These are phyloP conservation scores for Peromyscus leucopus DNA, from an alignment of 2,113 vertebrate species.

Conservation along the genomic window DNA sequence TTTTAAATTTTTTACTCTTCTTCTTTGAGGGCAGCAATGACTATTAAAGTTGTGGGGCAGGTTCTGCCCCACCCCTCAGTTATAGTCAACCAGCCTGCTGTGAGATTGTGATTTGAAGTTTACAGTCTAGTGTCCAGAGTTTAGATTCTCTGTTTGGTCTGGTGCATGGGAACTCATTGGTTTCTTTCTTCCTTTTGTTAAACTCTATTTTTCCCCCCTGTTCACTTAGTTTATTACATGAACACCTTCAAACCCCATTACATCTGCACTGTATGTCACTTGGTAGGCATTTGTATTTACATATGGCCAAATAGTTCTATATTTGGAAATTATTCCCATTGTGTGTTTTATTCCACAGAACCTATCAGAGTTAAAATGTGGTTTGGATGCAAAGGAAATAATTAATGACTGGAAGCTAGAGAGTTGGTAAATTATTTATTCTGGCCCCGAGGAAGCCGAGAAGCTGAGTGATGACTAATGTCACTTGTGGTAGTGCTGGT, in stretches of 20 bases:
- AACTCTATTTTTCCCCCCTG: not conserved
- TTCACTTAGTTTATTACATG: conserved; percentile 69
- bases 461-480: conserved; percentile 99
- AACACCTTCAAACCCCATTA: conserved; percentile 75
- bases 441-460: conserved; percentile 98
- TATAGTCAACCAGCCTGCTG: not conserved
- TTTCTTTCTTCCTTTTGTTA: not conserved
- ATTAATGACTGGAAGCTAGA: conserved; percentile 99
- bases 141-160: not conserved
- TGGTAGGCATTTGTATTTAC: conserved; percentile 85
- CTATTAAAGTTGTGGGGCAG: not conserved
- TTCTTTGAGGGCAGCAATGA: not conserved
- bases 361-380: conserved; percentile 92
- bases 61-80: not conserved
- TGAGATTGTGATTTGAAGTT: not conserved
- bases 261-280: conserved; percentile 77
- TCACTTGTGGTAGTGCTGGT: conserved; percentile 99
- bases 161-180: no score
- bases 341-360: conserved; percentile 90
- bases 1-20: conserved; percentile 7
- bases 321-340: conserved; percentile 86
- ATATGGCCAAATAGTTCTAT: conserved; percentile 86
- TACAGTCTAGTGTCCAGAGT: not conserved
- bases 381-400: conserved; percentile 96
- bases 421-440: conserved; percentile 99